phyloP scores from a whole-genome alignment of 2,113 vertebrate genomes.

The Romanogobio albipinnatus region DNA sequence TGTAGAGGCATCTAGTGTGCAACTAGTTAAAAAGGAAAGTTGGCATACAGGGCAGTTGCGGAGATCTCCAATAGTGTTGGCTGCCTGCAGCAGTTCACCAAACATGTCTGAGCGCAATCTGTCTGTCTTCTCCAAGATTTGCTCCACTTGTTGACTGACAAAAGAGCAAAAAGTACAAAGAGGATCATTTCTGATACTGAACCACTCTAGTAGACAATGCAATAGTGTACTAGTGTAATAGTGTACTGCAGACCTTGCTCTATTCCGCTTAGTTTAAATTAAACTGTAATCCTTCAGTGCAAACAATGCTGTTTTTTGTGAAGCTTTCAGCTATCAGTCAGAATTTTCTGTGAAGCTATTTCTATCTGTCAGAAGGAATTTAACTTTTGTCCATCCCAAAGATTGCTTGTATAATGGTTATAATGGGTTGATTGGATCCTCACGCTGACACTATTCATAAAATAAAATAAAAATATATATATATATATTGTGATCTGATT shows the following conservation, averaged over 20 bases:
- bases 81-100: slow-evolving; percentile 92
- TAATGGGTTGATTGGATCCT: not conserved
- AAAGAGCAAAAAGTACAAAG: slow-evolving; percentile 1
- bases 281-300: not conserved
- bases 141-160: slow-evolving; percentile 91
- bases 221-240: too few species aligned
- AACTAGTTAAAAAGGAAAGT: not conserved
- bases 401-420: not conserved
- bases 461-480: too few species aligned
- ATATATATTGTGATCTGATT: too few species aligned
- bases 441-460: not conserved
- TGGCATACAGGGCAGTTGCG: slow-evolving; percentile 91
- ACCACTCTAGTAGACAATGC: not conserved
- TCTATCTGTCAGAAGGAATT: not conserved
- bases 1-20: not conserved
- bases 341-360: not conserved
- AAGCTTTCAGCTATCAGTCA: not conserved
- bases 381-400: not conserved
- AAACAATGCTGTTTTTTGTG: not conserved
- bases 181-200: not conserved
- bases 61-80: slow-evolving; percentile 92
- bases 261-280: not conserved
- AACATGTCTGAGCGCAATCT: slow-evolving; percentile 93
- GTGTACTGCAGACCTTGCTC: not conserved
- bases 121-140: slow-evolving; percentile 88